Evolutionary conservation across 2,797 vertebrate species (phyloP), one percentile per base, ranked within the genome.

Genomic region (Thamnophis elegans): DNA sequence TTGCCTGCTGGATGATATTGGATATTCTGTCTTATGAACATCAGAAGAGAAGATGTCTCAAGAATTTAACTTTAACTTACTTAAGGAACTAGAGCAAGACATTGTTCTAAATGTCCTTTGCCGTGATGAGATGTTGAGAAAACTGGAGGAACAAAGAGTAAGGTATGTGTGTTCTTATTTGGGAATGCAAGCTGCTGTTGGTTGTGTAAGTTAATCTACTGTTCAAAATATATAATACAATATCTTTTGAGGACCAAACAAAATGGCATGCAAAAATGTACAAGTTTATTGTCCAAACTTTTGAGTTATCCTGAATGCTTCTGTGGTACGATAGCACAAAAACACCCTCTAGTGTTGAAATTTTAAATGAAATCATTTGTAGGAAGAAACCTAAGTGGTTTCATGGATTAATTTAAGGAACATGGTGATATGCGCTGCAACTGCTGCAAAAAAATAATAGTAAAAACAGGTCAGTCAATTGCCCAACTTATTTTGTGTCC

Each of bases 51-150:
- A 95, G 92, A 98, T 98, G 98, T 95, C 97, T 28, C 89, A 92
- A 25, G 97, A 96, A 93, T 97, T 98, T 96, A 98, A 98, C 92
- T 96, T 99, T 78, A 97, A 96, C 94, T 95, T 97, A 47, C 98
- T 99, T 92, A 98, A 98, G 93, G 97, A 96, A 68, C 5, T 97
- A 92, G 99, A 99, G 87, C 97, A 94, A 87, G 98, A 99, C 28
- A 94, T 94, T 90, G 96, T 99, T 73, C 96, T 99, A 91, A 97
- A 98, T 92, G 99, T 99, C 78, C 97, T 99, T 9, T 97, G 97
- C 93, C 98, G 99, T 92, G 99, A 99, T 94, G 98, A 97, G 95
- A 94, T 97, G 16, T 96, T 99, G 90, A 98, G 98, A 1, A 97
- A 95, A 90, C 92, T 94, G 0, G 99, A 99, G n/a, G 98, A 99